These are phyloP conservation scores for Pseudomyrmex gracilis DNA, from an alignment of 1,140 invertebrate genomes.

Conservation along the genomic window DNA sequence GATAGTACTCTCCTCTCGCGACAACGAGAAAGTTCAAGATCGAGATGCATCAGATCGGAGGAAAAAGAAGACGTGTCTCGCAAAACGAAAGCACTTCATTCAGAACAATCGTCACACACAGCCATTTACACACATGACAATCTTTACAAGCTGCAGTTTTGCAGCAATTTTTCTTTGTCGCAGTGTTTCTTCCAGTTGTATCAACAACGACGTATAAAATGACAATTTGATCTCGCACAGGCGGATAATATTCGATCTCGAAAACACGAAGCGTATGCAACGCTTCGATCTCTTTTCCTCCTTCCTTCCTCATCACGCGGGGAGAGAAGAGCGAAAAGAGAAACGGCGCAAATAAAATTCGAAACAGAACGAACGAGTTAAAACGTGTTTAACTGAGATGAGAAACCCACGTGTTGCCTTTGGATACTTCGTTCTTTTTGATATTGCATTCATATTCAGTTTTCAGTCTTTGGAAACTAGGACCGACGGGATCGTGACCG, in stretches of 20 bases:
- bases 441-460: no score
- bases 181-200: neutral
- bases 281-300: neutral
- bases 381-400: conserved; percentile 54
- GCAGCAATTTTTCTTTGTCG: conserved; percentile 31
- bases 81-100: neutral
- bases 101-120: neutral
- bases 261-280: neutral
- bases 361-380: conserved; percentile 63
- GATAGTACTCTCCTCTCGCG: neutral
- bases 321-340: no score
- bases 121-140: neutral
- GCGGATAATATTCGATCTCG: conserved; percentile 15
- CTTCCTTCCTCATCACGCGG: no score
- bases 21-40: neutral
- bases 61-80: neutral
- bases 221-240: conserved; percentile 4
- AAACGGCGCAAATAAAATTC: conserved; percentile 67
- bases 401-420: conserved; percentile 59
- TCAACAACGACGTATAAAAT: neutral
- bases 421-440: no score
- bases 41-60: neutral
- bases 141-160: conserved; percentile 18
- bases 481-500: no score
- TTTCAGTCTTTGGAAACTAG: no score